Conservation (phyloP, 2,113 vertebrate species). For the Alectura lathami region DNA sequence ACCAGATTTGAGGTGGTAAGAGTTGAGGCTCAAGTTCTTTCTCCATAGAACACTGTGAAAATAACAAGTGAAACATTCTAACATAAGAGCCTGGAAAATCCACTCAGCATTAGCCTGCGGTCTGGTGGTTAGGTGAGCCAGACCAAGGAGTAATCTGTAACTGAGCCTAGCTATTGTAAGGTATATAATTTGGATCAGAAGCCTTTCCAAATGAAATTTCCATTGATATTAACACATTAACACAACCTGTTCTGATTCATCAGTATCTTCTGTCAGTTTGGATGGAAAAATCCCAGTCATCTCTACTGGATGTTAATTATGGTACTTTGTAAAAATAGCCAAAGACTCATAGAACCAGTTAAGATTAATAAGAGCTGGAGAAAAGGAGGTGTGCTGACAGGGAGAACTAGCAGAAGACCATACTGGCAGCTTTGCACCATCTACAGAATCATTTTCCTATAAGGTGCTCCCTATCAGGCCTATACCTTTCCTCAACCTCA, state of each 20-base stretch:
- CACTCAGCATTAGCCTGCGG: accelerated
- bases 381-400: not conserved
- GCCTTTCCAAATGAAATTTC: not conserved
- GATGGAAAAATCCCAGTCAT: not conserved
- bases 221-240: accelerated
- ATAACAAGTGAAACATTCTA: not conserved
- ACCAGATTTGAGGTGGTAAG: not conserved
- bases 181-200: not conserved
- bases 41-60: not conserved
- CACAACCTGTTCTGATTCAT: not conserved
- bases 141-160: not conserved
- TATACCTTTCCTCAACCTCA: not conserved
- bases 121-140: not conserved
- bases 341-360: not conserved
- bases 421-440: not conserved
- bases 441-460: not conserved
- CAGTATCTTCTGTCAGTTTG: not conserved
- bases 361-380: not conserved
- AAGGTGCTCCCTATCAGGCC: not conserved
- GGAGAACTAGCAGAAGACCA: not conserved
- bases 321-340: not conserved
- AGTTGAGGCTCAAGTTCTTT: not conserved
- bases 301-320: not conserved
- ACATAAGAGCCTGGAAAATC: not conserved
- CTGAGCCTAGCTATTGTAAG: not conserved